Base-by-base conservation (phyloP, 1,140 invertebrate species). In the Eueides isabella region DNA sequence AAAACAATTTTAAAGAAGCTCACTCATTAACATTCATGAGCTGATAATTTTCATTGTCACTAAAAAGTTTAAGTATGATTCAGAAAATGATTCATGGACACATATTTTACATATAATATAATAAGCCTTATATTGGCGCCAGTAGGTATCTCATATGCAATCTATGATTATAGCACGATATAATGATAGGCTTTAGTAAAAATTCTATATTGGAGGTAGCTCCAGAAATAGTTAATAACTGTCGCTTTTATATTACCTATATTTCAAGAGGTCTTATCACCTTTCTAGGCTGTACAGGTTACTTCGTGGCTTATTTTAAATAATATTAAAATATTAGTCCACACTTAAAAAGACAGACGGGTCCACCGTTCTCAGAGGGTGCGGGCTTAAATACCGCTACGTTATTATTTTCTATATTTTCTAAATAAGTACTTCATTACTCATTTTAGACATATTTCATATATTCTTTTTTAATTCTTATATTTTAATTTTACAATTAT, bases 41-140 rank as follows among this genome's bases (percentile, higher is more conserved):
- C 23, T 55, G 23, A 26, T 2, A 55, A 55, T 55, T 55, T 55
- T 12, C 19, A 55, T 55, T 55, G 48, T 55, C 48, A 55, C 48
- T 23, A 55, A 55, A 55, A 55, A 55, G 9, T 55, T 55, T 55
- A 55, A 55, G 48, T 55, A 26, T 55, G 48, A 55, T 55, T 55
- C 48, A 55, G 23, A 23, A 19, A 55, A 23, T 55, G 48, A 55
- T 55, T 55, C 48, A 55, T 55, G 48, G 2, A 26, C 48, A 55
- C 26, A 55, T 55, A 55, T 23, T 55, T 55, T 55, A 55, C 48
- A 26, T 55, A 55, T 55, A 55, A 26, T 55, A 55, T 55, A 55
- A 55, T 26, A 55, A 55, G 48, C 11, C 3, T 55, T 55, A 48
- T 19, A 23, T 23, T 55, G 48, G 48, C 48, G 48, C 48, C 48